Base-by-base conservation (phyloP, 2,888 invertebrate genomes). In the Synergus itoensis region DNA sequence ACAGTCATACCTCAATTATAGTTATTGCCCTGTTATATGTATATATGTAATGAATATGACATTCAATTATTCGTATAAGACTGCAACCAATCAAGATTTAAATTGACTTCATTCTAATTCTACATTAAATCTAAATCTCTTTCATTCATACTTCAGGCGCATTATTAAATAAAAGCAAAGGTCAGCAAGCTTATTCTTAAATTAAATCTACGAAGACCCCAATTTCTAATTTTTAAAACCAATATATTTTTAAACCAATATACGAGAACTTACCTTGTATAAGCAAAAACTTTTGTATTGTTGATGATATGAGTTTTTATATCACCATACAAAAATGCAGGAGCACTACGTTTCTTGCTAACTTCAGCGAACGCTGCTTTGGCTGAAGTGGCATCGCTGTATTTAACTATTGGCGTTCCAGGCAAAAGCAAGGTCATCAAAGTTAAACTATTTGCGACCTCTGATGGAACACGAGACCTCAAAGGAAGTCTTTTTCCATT, bases 401-500 rank as follows among this genome's bases (percentile, higher is more conserved):
- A 45, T 28, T 82, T 84, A 1, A 94, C 83, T 77, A 97, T 93
- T 0, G 97, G 96, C 7, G 96, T 95, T 65, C 98, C 98, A 0
- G 97, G 97, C 83, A 99, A 92, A 79, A 98, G 92, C 89, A 97
- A 93, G 69, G 96, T 94, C 88, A 98, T 94, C 88, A 96, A 92
- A 83, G 93, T 93, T 67, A 94, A 86, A 40, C 93, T 94, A 36
- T 95, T 95, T 53, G 94, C 91, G 73, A 94, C 92, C 76, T 93
- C 93, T 4, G 86, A 81, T 36, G 92, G 89, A 81, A 93, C 87
- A 48, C 90, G 87, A 40, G 88, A 80, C 64, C 88, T 87, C 62
- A 90, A 84, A 69, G 81, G 80, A 1, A 18, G 82, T 9, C 82
- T 80, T 40, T 86, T 86, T 43, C 87, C 89, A 81, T 90, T 91